A percentile compares a stretch with the other conserved stretches of the same genome.
Evolutionary conservation across 2,113 vertebrate species (phyloP).

Genomic region (Eira barbara): DNA sequence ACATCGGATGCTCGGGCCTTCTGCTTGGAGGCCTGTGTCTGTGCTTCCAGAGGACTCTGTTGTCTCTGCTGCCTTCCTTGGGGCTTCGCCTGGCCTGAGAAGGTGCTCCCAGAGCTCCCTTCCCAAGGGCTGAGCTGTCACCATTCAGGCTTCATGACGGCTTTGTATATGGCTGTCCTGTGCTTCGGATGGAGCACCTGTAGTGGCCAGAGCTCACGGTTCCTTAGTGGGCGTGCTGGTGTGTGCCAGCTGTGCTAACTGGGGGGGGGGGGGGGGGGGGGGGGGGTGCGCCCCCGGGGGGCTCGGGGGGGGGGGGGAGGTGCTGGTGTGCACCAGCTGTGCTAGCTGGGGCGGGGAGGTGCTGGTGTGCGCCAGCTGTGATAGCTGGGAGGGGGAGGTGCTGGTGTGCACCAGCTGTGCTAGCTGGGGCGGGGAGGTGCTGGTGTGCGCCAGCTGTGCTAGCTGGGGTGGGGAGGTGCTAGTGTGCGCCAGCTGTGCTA

Average conservation of each 20-base stretch:
- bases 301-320: too few relatives aligned
- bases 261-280: too few relatives aligned
- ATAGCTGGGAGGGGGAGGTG: too few relatives aligned
- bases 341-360: too few relatives aligned
- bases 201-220: not conserved
- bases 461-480: fast-evolving
- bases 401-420: too few relatives aligned
- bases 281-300: too few relatives aligned
- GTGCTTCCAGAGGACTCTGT: not conserved
- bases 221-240: not conserved
- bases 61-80: not conserved
- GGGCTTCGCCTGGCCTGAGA: not conserved
- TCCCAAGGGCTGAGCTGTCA: not conserved
- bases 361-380: fast-evolving
- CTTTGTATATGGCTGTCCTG: not conserved
- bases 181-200: not conserved
- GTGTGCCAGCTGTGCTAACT: fast-evolving
- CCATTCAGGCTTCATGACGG: not conserved
- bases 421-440: too few relatives aligned
- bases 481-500: too few relatives aligned
- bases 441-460: fast-evolving
- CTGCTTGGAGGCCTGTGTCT: not conserved
- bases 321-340: fast-evolving
- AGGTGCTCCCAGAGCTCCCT: not conserved
- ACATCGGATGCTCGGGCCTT: not conserved